phyloP scores from a whole-genome alignment of 2,113 vertebrate genomes.

The Aegypius monachus region DNA sequence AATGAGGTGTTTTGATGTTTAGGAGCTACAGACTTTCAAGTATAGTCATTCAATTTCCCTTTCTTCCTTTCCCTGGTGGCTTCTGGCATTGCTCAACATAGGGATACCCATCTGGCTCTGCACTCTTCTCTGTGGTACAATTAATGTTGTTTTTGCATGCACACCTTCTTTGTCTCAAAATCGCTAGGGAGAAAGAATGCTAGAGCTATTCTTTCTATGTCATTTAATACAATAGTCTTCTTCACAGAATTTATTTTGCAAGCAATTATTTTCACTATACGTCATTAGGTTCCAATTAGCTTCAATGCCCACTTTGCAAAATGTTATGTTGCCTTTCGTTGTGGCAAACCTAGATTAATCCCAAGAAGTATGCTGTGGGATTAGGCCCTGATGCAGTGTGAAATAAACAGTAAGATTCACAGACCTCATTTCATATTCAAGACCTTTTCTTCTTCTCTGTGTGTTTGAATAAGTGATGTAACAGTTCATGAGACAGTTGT shows the following conservation, averaged over 20 bases:
- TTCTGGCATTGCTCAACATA: not conserved
- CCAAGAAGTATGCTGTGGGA: not conserved
- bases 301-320: not conserved
- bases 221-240: not conserved
- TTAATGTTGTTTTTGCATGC: not conserved
- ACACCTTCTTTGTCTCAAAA: constrained; percentile 20
- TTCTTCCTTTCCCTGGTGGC: constrained; percentile 12
- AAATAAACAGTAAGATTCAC: not conserved
- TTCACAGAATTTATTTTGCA: not conserved
- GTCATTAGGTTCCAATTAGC: not conserved
- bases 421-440: not conserved
- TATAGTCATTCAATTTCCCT: not conserved
- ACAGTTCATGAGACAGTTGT: not conserved
- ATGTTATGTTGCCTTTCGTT: not conserved
- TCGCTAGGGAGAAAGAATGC: not conserved
- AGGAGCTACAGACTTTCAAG: not conserved
- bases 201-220: not conserved
- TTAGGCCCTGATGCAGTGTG: not conserved
- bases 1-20: constrained; percentile 27
- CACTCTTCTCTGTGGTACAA: not conserved
- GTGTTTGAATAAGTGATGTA: not conserved
- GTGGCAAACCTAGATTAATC: not conserved
- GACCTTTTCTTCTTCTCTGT: not conserved
- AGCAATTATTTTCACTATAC: constrained; percentile 12
- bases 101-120: not conserved